phyloP scores from a whole-genome alignment of 2,113 vertebrate genomes.

The Echinops telfairi region DNA sequence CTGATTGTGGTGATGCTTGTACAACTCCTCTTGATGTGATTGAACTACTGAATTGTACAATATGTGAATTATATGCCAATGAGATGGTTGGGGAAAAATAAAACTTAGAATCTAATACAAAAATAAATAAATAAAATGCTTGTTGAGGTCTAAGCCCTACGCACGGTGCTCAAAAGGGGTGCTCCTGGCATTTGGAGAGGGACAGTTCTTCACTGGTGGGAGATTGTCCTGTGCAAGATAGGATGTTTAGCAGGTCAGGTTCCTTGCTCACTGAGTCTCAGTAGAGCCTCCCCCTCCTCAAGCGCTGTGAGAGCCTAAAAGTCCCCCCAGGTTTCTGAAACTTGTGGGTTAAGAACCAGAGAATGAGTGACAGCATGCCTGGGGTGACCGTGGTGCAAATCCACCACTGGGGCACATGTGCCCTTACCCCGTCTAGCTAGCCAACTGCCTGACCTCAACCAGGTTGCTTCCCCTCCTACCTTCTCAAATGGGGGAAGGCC shows the following conservation, averaged over 20 bases:
- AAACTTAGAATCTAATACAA: too few relatives aligned
- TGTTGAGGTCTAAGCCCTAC: neutral
- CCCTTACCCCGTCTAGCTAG: neutral
- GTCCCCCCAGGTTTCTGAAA: neutral
- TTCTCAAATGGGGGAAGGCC: neutral
- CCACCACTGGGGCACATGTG: neutral
- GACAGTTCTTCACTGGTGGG: neutral
- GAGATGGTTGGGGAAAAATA: too few relatives aligned
- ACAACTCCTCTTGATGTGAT: too few relatives aligned
- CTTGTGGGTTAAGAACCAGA: neutral
- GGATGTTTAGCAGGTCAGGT: neutral
- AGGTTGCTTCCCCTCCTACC: neutral
- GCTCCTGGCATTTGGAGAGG: neutral
- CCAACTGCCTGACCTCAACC: neutral
- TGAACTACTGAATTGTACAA: too few relatives aligned
- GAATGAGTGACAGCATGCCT: neutral
- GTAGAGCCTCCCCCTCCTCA: neutral
- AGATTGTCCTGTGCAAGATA: neutral
- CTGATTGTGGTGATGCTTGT: too few relatives aligned
- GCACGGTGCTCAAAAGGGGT: neutral
- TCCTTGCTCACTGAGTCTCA: neutral
- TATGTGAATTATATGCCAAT: too few relatives aligned
- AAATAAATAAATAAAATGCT: too few relatives aligned
- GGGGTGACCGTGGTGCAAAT: neutral
- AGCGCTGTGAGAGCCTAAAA: neutral